Evolutionary conservation across 2,888 invertebrate genomes (phyloP), one percentile per base, ranked within the genome.

Genomic region (Pristionchus fissidentatus): DNA sequence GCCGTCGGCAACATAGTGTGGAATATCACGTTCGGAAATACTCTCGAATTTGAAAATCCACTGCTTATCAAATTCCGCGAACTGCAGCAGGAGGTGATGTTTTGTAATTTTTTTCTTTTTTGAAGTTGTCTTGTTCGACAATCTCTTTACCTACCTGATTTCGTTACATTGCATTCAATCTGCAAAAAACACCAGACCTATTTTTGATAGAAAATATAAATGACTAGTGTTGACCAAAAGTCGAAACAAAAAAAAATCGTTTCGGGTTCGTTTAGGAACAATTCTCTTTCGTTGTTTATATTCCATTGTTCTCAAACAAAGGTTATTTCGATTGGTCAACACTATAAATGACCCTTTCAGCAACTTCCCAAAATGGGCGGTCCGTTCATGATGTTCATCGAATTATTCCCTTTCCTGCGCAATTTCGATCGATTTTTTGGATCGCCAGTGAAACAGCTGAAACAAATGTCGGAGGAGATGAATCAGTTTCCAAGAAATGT

Each of bases 1-100:
- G 73, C 73, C 19, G 73, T 73, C 1, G 73, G 43, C 3, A 73
- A 73, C 46, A 46, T 73, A 41, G 43, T 73, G 13, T 73, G 73
- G 73, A n/a, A 73, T n/a, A 73, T 73, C 73, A 73, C 73, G 3
- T 73, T 73, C 66, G 66, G 66, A 2, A 38, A 35, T 26, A 73
- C 43, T n/a, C 73, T 73, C 62, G 62, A 62, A 62, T 62, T 62
- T 26, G 62, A 62, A 7, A 62, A 62, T 62, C 62, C 62, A 32
- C 19, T 62, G n/a, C 62, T 62, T 4, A 62, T 62, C 35, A 62
- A 62, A 22, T 62, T 62, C 62, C 32, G 62, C 5, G 13, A 62
- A 62, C 35, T 62, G 15, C 62, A 62, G 22, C 35, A 32, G n/a
- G 62, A 62, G 35, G 62, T 62, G 22, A 1, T 26, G 3, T 19